Conservation (phyloP, 2,888 invertebrate genomes). For the Eupsilia transversa region DNA sequence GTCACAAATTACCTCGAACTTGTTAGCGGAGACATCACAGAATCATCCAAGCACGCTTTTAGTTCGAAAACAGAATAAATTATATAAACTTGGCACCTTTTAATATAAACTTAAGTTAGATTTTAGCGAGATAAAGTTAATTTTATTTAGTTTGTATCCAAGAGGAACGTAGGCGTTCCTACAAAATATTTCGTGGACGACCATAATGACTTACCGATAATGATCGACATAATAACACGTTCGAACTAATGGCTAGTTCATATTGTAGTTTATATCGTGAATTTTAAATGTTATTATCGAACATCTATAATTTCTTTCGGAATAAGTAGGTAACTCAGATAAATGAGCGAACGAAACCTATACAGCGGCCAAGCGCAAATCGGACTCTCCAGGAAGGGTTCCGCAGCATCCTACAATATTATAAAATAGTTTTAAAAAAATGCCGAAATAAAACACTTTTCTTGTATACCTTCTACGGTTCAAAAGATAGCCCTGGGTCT, state of each 20-base stretch:
- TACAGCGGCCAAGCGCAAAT: neutral
- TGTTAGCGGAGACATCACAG: constrained; percentile 43
- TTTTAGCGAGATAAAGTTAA: constrained; percentile 69
- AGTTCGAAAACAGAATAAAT: constrained; percentile 52
- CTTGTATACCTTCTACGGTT: neutral
- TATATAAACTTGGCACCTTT: constrained; percentile 59
- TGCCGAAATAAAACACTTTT: neutral
- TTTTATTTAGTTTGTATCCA: constrained; percentile 71
- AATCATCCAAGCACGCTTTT: constrained; percentile 8
- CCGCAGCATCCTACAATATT: neutral
- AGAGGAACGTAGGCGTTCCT: constrained; percentile 78
- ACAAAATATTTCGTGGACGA: constrained; percentile 82
- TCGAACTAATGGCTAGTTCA: constrained; percentile 73
- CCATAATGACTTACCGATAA: constrained; percentile 85
- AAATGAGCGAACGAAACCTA: constrained; percentile 15
- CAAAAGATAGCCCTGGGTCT: neutral
- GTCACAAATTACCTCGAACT: constrained; percentile 40
- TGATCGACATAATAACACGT: constrained; percentile 81
- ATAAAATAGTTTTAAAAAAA: no score
- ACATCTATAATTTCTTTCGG: constrained; percentile 57
- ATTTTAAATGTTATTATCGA: constrained; percentile 60
- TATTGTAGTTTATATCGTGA: constrained; percentile 71
- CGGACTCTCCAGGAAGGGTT: neutral
- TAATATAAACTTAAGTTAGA: constrained; percentile 51
- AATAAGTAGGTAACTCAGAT: constrained; percentile 33